Base-by-base conservation (phyloP, 2,113 vertebrate genomes). In the Pseudopipra pipra region DNA sequence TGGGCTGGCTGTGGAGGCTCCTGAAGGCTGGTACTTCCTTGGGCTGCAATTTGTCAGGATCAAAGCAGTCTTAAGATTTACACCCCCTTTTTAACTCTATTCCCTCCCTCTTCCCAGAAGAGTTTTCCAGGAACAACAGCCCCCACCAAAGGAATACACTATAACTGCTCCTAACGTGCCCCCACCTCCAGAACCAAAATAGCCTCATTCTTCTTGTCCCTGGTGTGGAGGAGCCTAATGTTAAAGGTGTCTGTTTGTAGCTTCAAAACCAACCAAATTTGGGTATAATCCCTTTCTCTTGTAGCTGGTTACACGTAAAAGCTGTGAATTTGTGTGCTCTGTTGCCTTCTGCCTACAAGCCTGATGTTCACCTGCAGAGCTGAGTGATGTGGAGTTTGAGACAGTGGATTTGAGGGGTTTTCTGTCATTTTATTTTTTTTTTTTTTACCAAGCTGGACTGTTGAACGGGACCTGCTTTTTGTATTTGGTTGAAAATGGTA, bases 391-490 rank as follows among this genome's bases (percentile, higher is more conserved):
- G 93, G 79, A 19, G 71, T 68, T 76, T 68, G 31, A 30, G 41
- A 72, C 65, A 4, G 62, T 31, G 68, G n/a, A 46, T 83, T 51
- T 24, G 73, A 77, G 85, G 86, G 67, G 51, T 30, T 87, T 87
- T 49, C 63, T 91, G 86, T 87, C 17, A 17, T 47, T 49, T 96
- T 96, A 95, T 95, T 37, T 37, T 37, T 37, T 59, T 13, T 37
- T 54, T 51, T 96, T 96, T 96, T 54, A 91, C 82, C 44, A 65
- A 98, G 97, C 97, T 96, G 97, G 97, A 97, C 97, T 98, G 97
- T 98, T 97, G 98, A 98, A 90, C 90, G 96, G 97, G 95, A 95
- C 97, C 97, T 96, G 97, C 95, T 98, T 97, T 93, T 84, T 94
- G 84, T 96, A 49, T 78, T 63, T 68, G 92, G 82, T 95, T 95